Evolutionary conservation across 2,113 vertebrate genomes (phyloP), one percentile per base, ranked within the genome.

Genomic region (Lagopus leucura): DNA sequence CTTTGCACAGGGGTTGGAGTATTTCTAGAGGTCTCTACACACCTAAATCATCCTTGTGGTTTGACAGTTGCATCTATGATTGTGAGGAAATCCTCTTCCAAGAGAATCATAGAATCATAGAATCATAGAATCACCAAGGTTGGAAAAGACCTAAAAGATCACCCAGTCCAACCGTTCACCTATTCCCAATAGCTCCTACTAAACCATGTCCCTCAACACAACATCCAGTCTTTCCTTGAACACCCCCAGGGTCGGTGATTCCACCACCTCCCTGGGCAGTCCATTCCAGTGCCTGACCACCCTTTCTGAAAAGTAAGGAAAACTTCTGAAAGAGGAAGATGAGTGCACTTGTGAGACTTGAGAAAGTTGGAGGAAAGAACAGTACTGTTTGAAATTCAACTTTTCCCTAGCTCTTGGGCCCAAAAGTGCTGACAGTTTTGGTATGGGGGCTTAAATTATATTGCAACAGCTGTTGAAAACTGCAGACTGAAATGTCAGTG

Each of bases 401-500:
- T 91, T 82, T 77, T 4, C 64, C 38, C 11, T 4, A 78, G 75
- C 47, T 95, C 82, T 72, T 36, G 82, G 50, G 32, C 80, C 52
- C 34, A 74, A 80, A 93, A 94, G 25, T 21, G 34, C 70, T 75
- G 89, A 60, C 55, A 94, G 85, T 83, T 94, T 97, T 94, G 93
- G 94, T 95, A 93, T 86, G 42, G 47, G 52, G 47, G 30, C n/a
- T 88, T 94, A 94, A 92, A 91, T 92, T 90, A 48, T 90, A 94
- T 92, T 0, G 0, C 72, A 52, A 52, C n/a, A 79, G 54, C 82
- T 92, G 71, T 50, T 94, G 69, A 78, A 91, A 94, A 80, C 82
- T 81, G 55, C 72, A 89, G 79, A 57, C 87, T 91, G 89, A 88
- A 95, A 79, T 88, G 79, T 67, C 78, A 91, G 55, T 64, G 84